These are phyloP conservation scores for Stichodactyla mertensii DNA, from an alignment of 64 coral and sea anemone species.

Conservation along the genomic window DNA sequence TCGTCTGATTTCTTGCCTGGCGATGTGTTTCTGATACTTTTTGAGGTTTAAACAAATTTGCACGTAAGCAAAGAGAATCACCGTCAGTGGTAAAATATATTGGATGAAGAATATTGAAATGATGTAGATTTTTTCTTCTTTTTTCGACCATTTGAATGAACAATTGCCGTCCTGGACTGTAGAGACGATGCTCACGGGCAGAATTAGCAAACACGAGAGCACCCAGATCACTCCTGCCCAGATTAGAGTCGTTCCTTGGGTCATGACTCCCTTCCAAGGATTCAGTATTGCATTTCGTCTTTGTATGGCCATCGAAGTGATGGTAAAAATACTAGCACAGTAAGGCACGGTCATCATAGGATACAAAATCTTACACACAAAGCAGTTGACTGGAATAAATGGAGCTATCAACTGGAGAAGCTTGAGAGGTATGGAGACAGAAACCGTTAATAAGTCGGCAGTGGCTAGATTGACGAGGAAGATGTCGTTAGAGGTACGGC, in stretches of 20 bases:
- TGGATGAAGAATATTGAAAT: conserved; percentile 57
- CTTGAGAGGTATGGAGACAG: conserved; percentile 50
- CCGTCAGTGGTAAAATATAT: conserved; percentile 55
- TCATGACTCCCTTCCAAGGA: conserved; percentile 58
- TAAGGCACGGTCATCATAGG: conserved; percentile 67
- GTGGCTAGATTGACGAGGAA: conserved; percentile 84
- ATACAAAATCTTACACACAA: conserved; percentile 60
- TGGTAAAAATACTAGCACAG: conserved; percentile 69
- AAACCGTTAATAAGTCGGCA: conserved; percentile 52
- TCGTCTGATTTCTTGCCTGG: background rate
- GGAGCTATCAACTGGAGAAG: conserved; percentile 48
- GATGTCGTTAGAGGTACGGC: conserved; percentile 75
- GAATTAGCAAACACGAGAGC: conserved; percentile 31
- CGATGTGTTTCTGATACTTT: conserved; percentile 16
- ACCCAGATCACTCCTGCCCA: conserved; percentile 65
- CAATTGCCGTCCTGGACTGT: background rate
- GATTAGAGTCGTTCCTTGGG: conserved; percentile 32
- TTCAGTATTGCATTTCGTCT: conserved; percentile 73
- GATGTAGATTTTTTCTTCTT: conserved; percentile 56
- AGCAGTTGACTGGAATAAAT: conserved; percentile 54
- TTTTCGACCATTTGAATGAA: conserved; percentile 37
- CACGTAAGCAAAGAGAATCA: conserved; percentile 69
- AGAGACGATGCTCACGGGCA: conserved; percentile 57
- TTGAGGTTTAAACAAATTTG: conserved; percentile 68
- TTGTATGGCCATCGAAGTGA: conserved; percentile 79